A percentile compares a stretch with the other conserved stretches of the same genome.
Conservation (phyloP, 2,113 vertebrate species). For the Oreotrochilus melanogaster region DNA sequence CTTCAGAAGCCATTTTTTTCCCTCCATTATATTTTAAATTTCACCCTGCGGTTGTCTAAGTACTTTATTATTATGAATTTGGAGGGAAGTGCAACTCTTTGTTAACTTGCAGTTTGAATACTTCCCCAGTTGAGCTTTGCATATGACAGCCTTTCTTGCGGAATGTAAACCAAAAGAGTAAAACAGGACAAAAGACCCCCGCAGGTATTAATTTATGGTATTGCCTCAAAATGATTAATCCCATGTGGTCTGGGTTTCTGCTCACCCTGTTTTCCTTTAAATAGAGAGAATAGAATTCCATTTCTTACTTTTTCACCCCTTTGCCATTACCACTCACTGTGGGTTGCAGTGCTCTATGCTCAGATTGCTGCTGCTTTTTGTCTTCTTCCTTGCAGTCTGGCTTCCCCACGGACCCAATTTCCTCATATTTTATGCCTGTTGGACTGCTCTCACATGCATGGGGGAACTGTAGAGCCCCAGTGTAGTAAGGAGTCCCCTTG, state of each 20-base stretch:
- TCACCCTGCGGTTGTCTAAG: background rate
- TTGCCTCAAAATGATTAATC: background rate
- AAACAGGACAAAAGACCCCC: background rate
- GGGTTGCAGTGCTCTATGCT: background rate
- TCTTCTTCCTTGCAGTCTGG: background rate
- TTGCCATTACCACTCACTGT: background rate
- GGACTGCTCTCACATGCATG: background rate
- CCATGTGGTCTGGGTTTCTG: background rate
- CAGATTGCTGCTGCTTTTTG: background rate
- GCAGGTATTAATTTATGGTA: background rate
- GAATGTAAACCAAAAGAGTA: background rate
- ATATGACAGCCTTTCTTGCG: background rate
- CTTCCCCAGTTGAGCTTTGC: background rate
- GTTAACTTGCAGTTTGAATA: background rate
- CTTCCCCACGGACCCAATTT: fast-evolving
- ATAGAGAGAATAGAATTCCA: background rate
- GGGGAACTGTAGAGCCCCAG: background rate
- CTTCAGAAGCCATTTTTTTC: background rate
- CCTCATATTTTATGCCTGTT: background rate
- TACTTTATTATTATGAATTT: background rate
- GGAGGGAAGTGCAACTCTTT: background rate
- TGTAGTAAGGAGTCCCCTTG: background rate
- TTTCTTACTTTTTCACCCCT: background rate
- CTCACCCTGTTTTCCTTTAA: background rate
- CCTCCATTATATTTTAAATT: background rate